Evolutionary conservation across 2,888 invertebrate genomes (phyloP).

Genomic region (Parnassius mnemosyne): DNA sequence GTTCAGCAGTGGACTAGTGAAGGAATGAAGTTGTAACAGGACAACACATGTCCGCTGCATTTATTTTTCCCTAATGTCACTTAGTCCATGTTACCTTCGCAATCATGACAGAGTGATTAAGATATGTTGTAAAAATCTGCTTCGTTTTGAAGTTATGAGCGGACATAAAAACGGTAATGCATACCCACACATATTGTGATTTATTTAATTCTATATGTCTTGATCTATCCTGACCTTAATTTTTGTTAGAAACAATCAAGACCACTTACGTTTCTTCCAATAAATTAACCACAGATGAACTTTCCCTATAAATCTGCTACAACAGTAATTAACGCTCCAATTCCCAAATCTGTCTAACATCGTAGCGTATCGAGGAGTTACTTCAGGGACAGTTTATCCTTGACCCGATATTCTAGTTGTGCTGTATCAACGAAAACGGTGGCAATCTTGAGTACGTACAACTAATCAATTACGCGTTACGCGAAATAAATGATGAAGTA

Average conservation of each 20-base stretch:
- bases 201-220: no score
- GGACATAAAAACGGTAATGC: no score
- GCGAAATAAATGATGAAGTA: slow-evolving; percentile 19
- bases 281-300: slow-evolving; percentile 13
- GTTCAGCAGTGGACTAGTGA: no score
- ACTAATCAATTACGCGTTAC: slow-evolving; percentile 33
- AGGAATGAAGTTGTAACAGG: no score
- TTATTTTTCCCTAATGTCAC: no score
- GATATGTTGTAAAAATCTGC: no score
- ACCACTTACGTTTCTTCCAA: slow-evolving; percentile 5
- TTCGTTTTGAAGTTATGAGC: no score
- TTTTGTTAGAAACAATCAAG: slow-evolving; percentile 1
- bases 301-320: slow-evolving; percentile 19
- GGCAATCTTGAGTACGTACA: slow-evolving; percentile 32
- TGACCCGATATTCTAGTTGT: slow-evolving; percentile 59
- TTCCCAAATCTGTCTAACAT: slow-evolving; percentile 17
- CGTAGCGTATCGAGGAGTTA: slow-evolving; percentile 33
- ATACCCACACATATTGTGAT: no score
- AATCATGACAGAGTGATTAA: no score
- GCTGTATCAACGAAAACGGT: slow-evolving; percentile 32
- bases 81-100: no score
- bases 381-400: slow-evolving; percentile 45
- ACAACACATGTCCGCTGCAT: no score
- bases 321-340: slow-evolving; percentile 23
- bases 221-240: neutral